Base-by-base conservation (phyloP, 2,888 invertebrate genomes). In the Diplolepis rosae region DNA sequence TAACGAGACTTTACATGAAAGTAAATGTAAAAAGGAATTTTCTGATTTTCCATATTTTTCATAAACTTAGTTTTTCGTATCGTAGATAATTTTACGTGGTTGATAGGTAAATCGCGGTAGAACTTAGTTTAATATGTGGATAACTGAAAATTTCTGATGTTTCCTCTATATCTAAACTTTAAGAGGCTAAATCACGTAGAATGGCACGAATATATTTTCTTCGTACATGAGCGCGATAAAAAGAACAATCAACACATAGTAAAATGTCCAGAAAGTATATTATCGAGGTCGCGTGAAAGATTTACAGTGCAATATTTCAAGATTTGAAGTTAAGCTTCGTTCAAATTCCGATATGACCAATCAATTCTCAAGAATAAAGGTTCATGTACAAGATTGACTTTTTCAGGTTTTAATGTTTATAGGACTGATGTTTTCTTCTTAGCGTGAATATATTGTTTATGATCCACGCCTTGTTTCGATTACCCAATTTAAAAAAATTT, bases 281-380 rank as follows among this genome's bases (percentile, higher is more conserved):
- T 1, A n/a, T 42, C 15, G 15, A 42, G 39, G n/a, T 42, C 39
- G 52, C 28, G 15, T 28, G 28, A 28, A 51, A 51, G 28, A 52
- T 52, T 30, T 52, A 30, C n/a, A n/a, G 52, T n/a, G 28, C 15
- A 27, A 52, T 52, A 54, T 54, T 15, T 30, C 30, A 15, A 54
- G 18, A 6, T 30, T 2, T 4, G 18, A 30, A 30, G n/a, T 54
- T 7, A 54, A 30, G 11, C 30, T 15, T 15, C 4, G 18, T 28
- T 52, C 28, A n/a, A 13, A n/a, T 28, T 52, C 28, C 52, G 52
- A 28, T 52, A 28, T 28, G 28, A 27, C 28, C 52, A 28, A 52
- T 52, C 28, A 52, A 24, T n/a, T 30, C 1, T 6, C 15, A 28
- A 2, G 52, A 52, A 52, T 52, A 2, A n/a, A 52, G 28, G 15